Conservation (phyloP, 2,888 invertebrate genomes). For the Endomychus coccineus region DNA sequence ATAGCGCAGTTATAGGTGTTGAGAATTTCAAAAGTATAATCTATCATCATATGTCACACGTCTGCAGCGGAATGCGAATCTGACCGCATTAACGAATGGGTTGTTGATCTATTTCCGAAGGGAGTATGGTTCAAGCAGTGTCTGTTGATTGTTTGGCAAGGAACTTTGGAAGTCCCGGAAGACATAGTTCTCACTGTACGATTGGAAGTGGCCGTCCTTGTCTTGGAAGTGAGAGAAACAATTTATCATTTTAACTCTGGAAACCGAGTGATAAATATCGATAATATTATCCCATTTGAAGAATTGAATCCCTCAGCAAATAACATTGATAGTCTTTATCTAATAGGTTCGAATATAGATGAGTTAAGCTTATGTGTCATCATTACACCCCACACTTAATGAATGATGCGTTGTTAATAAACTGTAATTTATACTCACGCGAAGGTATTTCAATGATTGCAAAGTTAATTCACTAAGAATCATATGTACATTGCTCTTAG, state of each 20-base stretch:
- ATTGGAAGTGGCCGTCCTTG: conserved; percentile 72
- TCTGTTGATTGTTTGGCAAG: conserved; percentile 71
- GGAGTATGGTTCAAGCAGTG: conserved; percentile 75
- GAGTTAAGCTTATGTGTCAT: conserved; percentile 71
- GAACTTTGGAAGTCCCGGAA: conserved; percentile 75
- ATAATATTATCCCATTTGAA: conserved; percentile 70
- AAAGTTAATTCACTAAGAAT: too few relatives aligned
- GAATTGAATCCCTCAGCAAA: conserved; percentile 57
- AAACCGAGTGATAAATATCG: conserved; percentile 64
- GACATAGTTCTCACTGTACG: conserved; percentile 75
- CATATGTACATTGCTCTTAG: too few relatives aligned
- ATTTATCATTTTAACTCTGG: conserved; percentile 62
- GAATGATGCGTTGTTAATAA: too few relatives aligned
- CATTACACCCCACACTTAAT: conserved; percentile 57
- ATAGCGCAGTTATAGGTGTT: conserved; percentile 74
- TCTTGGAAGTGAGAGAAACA: conserved; percentile 48
- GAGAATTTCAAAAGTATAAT: conserved; percentile 71
- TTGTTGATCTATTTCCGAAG: conserved; percentile 86
- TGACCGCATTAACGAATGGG: conserved; percentile 71
- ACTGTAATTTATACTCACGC: too few relatives aligned
- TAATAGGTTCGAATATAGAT: conserved; percentile 62
- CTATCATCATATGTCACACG: conserved; percentile 64
- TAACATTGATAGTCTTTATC: conserved; percentile 47
- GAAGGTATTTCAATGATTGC: too few relatives aligned
- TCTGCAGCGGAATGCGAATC: conserved; percentile 55